phyloP scores from a whole-genome alignment of 1,140 invertebrate species.

The Gonioctena quinquepunctata region DNA sequence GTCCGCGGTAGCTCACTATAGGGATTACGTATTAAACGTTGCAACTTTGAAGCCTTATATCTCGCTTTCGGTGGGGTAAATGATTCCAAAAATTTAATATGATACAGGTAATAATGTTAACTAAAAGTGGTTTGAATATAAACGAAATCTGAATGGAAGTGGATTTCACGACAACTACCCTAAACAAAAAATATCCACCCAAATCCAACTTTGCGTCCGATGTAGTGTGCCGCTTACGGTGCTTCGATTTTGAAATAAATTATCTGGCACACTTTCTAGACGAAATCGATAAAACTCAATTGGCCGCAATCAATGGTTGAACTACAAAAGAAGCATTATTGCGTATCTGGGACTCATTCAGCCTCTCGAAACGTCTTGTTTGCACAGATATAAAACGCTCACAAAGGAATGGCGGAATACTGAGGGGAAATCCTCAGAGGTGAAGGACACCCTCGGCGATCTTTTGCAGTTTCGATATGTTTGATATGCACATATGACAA shows the following conservation, averaged over 20 bases:
- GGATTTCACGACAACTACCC: too few species aligned
- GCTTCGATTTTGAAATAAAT: not conserved
- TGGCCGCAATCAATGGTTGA: not conserved
- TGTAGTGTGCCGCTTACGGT: too few species aligned
- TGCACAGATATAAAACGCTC: slow-evolving; percentile 6
- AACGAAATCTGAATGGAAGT: too few species aligned
- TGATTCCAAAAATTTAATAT: too few species aligned
- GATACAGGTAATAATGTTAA: too few species aligned
- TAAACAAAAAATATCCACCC: too few species aligned
- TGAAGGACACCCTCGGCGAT: slow-evolving; percentile 3
- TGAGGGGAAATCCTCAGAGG: not conserved
- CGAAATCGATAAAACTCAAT: not conserved
- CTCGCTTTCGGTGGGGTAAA: too few species aligned
- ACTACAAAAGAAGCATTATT: not conserved
- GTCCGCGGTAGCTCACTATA: too few species aligned
- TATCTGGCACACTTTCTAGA: not conserved
- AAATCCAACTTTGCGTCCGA: too few species aligned
- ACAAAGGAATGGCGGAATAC: not conserved
- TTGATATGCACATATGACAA: not conserved
- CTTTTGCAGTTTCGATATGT: not conserved
- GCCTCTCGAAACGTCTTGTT: slow-evolving; percentile 7
- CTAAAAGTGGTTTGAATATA: too few species aligned
- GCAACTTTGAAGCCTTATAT: too few species aligned
- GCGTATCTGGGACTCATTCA: not conserved
- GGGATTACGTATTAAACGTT: too few species aligned